Evolutionary conservation across 2,113 vertebrate species (phyloP), one percentile per base, ranked within the genome.

Genomic region (Nannospalax galili): DNA sequence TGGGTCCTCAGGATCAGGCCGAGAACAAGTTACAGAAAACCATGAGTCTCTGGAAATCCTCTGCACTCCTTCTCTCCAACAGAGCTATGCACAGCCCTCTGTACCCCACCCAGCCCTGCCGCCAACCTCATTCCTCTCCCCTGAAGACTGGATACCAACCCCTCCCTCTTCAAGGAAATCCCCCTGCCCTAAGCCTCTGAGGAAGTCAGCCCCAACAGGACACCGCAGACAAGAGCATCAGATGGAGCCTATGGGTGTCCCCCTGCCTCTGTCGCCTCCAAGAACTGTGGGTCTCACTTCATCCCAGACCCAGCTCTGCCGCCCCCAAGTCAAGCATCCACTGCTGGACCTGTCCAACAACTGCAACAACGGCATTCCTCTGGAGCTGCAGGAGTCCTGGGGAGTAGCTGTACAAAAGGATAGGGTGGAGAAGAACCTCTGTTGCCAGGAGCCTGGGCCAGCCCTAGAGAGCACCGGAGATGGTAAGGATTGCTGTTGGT

Each of bases 121-220:
- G 45, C 52, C 45, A 1, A 0, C 20, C 0, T 7, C 24, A 28
- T 1, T 62, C n/a, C 24, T 65, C 45, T 89, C 14, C 40, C 1
- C 1, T 0, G 84, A 84, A n/a, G 78, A 48, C 45, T 96, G 91
- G 81, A 11, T 96, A 42, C 98, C 98, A 0, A 45, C 82, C 19
- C 97, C 97, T 12, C 97, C 98, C 4, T 1, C 94, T n/a, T 90
- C 97, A 35, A 97, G 95, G 77, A 98, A 97, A 90, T 93, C 97
- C 92, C 73, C 95, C 37, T 96, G 97, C 3, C 96, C 97, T 40
- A 48, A 85, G 94, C 95, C 98, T 97, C 98, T 90, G 40, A 97
- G 98, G 92, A 98, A 96, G 84, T 40, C 91, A 58, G 35, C 62
- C 7, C 0, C 86, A 60, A 58, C 73, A 3, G 60, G 97, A 64